These are phyloP conservation scores for Microplitis manilae DNA, from an alignment of 2,888 invertebrate genomes.

Conservation along the genomic window DNA sequence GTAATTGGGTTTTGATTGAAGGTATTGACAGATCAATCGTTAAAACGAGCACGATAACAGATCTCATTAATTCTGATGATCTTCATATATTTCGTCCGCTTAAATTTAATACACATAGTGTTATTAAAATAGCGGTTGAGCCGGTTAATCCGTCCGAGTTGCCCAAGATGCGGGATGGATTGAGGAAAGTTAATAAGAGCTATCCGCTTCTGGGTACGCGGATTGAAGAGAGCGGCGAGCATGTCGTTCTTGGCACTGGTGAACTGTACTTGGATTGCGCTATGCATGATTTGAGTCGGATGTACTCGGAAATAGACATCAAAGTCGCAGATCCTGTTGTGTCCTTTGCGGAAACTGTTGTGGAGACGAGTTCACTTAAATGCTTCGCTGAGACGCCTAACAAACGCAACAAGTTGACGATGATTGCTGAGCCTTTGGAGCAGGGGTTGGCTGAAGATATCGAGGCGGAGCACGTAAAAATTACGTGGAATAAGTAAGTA, in stretches of 20 bases:
- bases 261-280: constrained; percentile 99
- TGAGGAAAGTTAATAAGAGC: constrained; percentile 98
- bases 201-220: constrained; percentile 96
- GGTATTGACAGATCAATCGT: constrained; percentile 99
- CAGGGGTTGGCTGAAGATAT: constrained; percentile 99
- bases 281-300: constrained; percentile 98
- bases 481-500: constrained; percentile 89
- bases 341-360: constrained; percentile 98
- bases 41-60: constrained; percentile 97
- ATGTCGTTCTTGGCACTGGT: constrained; percentile 97
- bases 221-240: constrained; percentile 99
- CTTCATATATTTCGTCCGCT: constrained; percentile 96
- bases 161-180: constrained; percentile 99
- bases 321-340: constrained; percentile 99
- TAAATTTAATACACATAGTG: constrained; percentile 97
- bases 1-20: constrained; percentile 99
- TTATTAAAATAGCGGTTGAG: constrained; percentile 92
- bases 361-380: constrained; percentile 98
- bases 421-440: constrained; percentile 99
- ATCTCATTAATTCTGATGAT: constrained; percentile 83
- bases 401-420: constrained; percentile 98
- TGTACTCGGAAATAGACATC: constrained; percentile 98
- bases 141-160: constrained; percentile 99
- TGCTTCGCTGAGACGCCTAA: constrained; percentile 99
- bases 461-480: constrained; percentile 96